phyloP scores from a whole-genome alignment of 2,888 invertebrate species.

The Cataglyphis altisquamis region DNA sequence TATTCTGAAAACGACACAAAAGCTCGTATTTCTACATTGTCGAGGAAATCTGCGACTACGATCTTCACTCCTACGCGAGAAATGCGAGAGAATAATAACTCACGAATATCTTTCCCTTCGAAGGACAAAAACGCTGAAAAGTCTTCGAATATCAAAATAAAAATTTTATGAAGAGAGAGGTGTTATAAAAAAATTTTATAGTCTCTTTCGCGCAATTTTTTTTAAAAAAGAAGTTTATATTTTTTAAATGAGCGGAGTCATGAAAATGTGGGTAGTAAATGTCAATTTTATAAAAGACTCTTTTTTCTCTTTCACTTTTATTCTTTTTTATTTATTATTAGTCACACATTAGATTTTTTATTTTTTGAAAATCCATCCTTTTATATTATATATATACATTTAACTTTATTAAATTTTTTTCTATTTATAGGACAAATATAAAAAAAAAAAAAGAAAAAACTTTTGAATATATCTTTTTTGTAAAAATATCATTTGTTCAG shows the following conservation, averaged over 20 bases:
- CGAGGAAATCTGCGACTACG: not conserved
- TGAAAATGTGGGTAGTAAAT: not conserved
- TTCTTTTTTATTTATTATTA: not conserved
- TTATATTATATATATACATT: not conserved
- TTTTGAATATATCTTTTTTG: too few relatives aligned
- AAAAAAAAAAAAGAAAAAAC: not conserved
- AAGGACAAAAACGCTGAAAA: not conserved
- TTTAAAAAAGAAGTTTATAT: not conserved
- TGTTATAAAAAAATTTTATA: not conserved
- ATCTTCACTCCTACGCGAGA: not conserved
- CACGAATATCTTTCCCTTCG: not conserved
- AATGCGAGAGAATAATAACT: not conserved
- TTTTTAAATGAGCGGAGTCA: not conserved
- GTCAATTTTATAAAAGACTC: not conserved
- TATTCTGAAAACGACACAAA: not conserved
- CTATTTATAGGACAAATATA: not conserved
- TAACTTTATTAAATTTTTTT: not conserved
- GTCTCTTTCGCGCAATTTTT: not conserved
- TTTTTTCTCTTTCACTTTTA: not conserved
- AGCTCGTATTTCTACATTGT: not conserved
- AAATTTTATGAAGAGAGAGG: constrained; percentile 15
- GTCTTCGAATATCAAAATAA: not conserved
- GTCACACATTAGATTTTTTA: not conserved
- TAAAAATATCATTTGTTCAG: not conserved
- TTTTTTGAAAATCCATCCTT: not conserved